Evolutionary conservation across 2,113 vertebrate species (phyloP), one percentile per base, ranked within the genome.

Genomic region (Lates calcarifer): DNA sequence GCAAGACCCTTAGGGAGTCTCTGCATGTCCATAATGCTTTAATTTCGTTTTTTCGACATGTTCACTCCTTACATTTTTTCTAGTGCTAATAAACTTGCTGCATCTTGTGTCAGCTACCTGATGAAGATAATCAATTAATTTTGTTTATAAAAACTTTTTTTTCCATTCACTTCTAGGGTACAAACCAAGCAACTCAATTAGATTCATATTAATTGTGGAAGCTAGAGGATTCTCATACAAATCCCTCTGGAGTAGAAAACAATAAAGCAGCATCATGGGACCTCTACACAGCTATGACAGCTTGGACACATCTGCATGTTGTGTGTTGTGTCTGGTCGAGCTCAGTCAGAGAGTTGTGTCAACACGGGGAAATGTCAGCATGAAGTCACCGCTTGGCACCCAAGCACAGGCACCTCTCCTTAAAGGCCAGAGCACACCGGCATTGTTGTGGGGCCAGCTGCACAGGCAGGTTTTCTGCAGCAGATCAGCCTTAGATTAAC

Each of bases 301-400:
- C 77, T 49, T 24, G 28, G 41, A 63, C 65, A 63, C 81, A 62
- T 74, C 47, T 66, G 78, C 22, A 41, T 45, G 53, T 70, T 62
- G 37, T 65, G 56, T 77, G 77, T 86, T 84, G 84, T 80, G 81
- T 92, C 88, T 90, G 67, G 61, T 24, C 2, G 28, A 75, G 51
- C 41, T 74, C 68, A 24, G 79, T 47, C 41, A 29, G 28, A 49
- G 22, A 64, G 81, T 85, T 79, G 79, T 83, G 84, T 92, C 89
- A 89, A 88, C 82, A 88, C 56, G 49, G 73, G 85, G 57, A 90
- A 90, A 91, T 87, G 89, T 91, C 90, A 88, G 79, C 35, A 78
- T 92, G 74, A 91, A 91, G 79, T 87, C 92, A 89, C 56, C 51
- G 35, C 70, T 90, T 93, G 88, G 89, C 89, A 68, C 55, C 49